These are phyloP conservation scores for Cryptotis parvus DNA, from an alignment of 2,113 vertebrate species.

Conservation along the genomic window DNA sequence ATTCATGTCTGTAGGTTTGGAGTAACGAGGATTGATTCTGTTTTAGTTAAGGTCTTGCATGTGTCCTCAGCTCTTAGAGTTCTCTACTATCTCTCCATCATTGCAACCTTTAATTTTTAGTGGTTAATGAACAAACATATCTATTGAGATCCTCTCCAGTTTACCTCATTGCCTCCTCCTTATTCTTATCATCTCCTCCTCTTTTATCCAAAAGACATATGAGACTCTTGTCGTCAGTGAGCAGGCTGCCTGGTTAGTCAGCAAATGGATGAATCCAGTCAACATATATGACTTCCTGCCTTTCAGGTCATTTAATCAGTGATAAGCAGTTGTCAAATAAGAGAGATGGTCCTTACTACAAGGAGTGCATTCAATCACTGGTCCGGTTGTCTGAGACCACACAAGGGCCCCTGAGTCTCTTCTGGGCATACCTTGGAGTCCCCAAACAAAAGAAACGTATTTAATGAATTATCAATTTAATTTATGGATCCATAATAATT, in stretches of 20 bases:
- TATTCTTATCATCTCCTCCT: not conserved
- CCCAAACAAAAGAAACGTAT: too few relatives aligned
- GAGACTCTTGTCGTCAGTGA: not conserved
- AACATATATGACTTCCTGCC: not conserved
- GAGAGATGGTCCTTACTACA: not conserved
- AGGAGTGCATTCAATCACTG: not conserved
- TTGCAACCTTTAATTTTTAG: constrained; percentile 2
- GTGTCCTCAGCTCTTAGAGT: not conserved
- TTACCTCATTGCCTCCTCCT: too few relatives aligned
- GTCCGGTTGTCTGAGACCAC: too few relatives aligned
- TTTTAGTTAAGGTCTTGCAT: too few relatives aligned
- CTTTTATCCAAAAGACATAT: not conserved
- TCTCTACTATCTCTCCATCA: not conserved
- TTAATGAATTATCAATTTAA: not conserved
- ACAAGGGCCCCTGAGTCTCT: too few relatives aligned
- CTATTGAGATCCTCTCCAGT: not conserved
- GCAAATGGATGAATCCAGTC: not conserved
- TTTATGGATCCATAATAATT: not conserved
- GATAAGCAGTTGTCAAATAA: not conserved
- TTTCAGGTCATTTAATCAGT: not conserved
- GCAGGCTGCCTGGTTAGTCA: too few relatives aligned
- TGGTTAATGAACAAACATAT: not conserved
- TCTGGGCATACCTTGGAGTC: too few relatives aligned
- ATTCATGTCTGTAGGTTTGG: not conserved
- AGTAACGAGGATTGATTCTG: not conserved